These are phyloP conservation scores for Mormyrops boulengeri DNA, from an alignment of 2,797 vertebrate species.

Conservation along the genomic window DNA sequence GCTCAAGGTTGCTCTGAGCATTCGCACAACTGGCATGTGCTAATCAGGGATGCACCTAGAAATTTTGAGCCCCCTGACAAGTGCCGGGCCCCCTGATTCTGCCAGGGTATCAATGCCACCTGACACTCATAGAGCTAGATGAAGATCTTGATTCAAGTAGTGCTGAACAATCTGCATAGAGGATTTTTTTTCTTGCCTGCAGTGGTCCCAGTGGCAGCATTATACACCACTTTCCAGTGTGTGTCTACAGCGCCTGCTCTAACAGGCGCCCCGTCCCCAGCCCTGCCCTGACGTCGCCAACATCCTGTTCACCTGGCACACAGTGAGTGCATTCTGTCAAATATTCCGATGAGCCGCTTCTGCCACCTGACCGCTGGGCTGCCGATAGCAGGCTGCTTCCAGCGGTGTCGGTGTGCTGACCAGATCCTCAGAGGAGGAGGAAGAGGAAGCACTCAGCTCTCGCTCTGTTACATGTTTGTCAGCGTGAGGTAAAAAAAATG, in stretches of 20 bases:
- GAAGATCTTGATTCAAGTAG: background rate
- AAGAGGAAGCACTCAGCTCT: background rate
- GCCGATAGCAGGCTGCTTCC: background rate
- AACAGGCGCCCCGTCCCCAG: background rate
- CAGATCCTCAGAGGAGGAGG: background rate
- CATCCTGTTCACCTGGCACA: background rate
- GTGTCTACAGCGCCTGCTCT: background rate
- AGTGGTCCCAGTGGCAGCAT: background rate
- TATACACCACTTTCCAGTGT: background rate
- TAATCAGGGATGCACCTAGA: background rate
- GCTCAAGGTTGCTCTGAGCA: background rate
- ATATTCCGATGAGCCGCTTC: background rate
- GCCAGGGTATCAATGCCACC: background rate
- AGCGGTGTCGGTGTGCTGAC: background rate
- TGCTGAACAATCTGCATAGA: background rate
- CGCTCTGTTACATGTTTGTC: background rate
- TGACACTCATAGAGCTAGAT: background rate
- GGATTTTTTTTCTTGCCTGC: background rate
- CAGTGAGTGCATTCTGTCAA: background rate
- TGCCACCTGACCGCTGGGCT: background rate
- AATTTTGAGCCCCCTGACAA: background rate
- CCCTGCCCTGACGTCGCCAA: background rate
- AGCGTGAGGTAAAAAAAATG: background rate
- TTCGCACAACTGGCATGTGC: background rate
- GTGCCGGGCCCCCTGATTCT: background rate